Evolutionary conservation across 2,888 invertebrate genomes (phyloP).

Genomic region (Apotomis capreana): DNA sequence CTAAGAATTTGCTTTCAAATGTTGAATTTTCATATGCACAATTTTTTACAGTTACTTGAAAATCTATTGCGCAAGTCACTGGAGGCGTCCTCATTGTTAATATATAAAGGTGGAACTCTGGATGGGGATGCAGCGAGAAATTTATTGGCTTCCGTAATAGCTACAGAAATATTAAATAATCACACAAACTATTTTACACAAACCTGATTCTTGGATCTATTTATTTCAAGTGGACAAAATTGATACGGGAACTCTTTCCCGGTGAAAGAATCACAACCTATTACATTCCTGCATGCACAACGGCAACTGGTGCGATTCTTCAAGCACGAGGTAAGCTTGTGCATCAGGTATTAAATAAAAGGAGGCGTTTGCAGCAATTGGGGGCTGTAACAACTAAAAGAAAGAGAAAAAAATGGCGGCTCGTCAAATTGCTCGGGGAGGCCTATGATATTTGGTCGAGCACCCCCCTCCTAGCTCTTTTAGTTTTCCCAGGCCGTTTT

Average conservation of each 20-base stretch:
- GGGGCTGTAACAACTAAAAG: too few relatives aligned
- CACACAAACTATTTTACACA: too few relatives aligned
- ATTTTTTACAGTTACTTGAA: not conserved
- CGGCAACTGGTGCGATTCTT: not conserved
- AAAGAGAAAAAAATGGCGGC: too few relatives aligned
- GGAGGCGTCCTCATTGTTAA: not conserved
- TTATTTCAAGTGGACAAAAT: not conserved
- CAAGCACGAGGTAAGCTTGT: not conserved
- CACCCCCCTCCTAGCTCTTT: too few relatives aligned
- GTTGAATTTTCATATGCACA: too few relatives aligned
- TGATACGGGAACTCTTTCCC: not conserved
- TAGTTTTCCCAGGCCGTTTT: too few relatives aligned
- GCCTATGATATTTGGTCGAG: too few relatives aligned
- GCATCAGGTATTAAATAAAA: not conserved
- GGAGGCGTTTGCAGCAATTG: not conserved
- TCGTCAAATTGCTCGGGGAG: too few relatives aligned
- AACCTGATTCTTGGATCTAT: not conserved
- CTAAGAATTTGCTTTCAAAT: too few relatives aligned
- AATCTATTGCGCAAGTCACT: not conserved
- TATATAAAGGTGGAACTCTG: not conserved
- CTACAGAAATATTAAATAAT: not conserved
- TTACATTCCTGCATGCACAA: not conserved
- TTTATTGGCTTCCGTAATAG: not conserved
- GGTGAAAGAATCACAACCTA: not conserved
- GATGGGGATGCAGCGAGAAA: not conserved